Percentiles rank a stretch among this genome's conserved stretches.
phyloP scores from a whole-genome alignment of 2,888 invertebrate species.

The Sericinus montela region DNA sequence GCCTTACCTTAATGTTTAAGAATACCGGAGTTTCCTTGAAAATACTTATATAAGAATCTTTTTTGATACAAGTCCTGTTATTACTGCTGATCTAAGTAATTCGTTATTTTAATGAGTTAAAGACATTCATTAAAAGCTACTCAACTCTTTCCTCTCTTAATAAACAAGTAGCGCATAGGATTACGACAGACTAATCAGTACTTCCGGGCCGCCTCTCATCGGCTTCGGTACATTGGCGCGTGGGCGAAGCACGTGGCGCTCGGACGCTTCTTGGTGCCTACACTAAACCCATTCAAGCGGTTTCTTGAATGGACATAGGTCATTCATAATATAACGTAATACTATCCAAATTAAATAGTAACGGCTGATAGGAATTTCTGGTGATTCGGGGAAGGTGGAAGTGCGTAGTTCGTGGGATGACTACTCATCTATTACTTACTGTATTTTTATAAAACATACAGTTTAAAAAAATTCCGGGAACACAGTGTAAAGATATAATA shows the following conservation, averaged over 20 bases:
- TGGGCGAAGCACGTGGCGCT: conserved; percentile 28
- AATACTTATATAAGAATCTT: too few relatives aligned
- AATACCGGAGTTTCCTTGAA: too few relatives aligned
- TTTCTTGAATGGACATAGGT: conserved; percentile 25
- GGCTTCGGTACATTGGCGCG: conserved; percentile 13
- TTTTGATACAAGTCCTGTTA: too few relatives aligned
- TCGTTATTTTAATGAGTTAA: too few relatives aligned
- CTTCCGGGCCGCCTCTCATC: conserved; percentile 40
- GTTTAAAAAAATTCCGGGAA: too few relatives aligned
- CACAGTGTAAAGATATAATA: too few relatives aligned
- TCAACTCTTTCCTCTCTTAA: neutral
- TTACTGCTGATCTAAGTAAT: too few relatives aligned
- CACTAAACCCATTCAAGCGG: conserved; percentile 33
- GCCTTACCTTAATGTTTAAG: too few relatives aligned
- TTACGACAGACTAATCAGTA: conserved; percentile 38
- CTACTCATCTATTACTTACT: neutral
- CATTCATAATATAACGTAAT: conserved; percentile 16
- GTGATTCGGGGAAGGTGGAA: neutral
- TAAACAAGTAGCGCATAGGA: conserved; percentile 21
- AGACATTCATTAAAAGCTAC: neutral
- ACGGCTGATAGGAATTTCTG: neutral
- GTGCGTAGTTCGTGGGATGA: conserved; percentile 2
- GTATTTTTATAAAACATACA: too few relatives aligned
- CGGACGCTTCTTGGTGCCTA: conserved; percentile 21
- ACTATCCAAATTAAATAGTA: conserved; percentile 3